Evolutionary conservation across 2,113 vertebrate genomes (phyloP).

Genomic region (Phylloscopus trochilus): DNA sequence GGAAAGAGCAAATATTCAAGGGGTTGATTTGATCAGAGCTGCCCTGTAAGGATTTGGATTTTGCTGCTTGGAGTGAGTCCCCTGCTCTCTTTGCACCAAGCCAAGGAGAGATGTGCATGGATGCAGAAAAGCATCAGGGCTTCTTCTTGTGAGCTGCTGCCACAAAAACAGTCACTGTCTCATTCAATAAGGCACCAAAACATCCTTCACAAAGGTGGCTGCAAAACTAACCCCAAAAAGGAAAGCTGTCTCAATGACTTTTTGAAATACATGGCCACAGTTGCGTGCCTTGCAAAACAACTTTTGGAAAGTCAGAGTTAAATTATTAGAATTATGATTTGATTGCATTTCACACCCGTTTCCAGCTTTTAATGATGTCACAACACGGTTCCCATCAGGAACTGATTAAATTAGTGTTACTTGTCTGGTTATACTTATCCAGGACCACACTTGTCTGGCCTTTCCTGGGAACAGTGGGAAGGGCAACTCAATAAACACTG

Average conservation of each 20-base stretch:
- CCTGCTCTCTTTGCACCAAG: neutral
- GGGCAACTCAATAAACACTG: neutral
- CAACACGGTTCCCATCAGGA: neutral
- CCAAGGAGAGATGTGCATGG: neutral
- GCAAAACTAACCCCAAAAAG: neutral
- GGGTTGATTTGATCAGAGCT: neutral
- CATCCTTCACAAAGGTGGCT: neutral
- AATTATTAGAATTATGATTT: neutral
- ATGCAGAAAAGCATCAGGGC: neutral
- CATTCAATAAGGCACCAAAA: neutral
- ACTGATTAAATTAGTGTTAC: neutral
- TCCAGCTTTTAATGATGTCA: neutral
- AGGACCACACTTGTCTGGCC: fast-evolving
- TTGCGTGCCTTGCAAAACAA: neutral
- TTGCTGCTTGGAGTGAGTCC: neutral
- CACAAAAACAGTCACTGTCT: neutral
- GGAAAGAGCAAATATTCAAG: neutral
- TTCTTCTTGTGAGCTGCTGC: neutral
- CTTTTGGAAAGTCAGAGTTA: neutral
- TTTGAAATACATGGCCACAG: neutral
- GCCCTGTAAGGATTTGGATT: neutral
- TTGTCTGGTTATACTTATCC: neutral
- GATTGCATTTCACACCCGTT: neutral
- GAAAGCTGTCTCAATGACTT: neutral
- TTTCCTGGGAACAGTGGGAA: neutral